Percentiles rank a stretch among this genome's conserved stretches.
Evolutionary conservation across 2,113 vertebrate species (phyloP).

Genomic region (Thalassarche chlororhynchos): DNA sequence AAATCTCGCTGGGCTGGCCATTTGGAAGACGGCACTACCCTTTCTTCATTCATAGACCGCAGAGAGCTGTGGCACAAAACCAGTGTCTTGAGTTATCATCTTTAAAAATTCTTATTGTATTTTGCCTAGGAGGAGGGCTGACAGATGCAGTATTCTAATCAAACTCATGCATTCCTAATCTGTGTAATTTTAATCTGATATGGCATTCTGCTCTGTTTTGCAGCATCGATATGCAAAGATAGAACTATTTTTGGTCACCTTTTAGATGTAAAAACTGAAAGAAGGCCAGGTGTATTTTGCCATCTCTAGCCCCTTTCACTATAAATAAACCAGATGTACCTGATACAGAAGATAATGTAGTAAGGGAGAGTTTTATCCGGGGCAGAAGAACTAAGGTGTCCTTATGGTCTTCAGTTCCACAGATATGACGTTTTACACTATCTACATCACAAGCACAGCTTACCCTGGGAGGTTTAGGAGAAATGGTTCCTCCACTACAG

Average conservation of each 20-base stretch:
- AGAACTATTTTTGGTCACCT: background rate
- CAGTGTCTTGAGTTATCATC: background rate
- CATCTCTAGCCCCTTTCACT: background rate
- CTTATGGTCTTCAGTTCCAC: background rate
- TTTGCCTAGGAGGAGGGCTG: background rate
- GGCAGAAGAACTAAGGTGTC: background rate
- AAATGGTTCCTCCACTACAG: conserved; percentile 76
- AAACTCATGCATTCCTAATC: background rate
- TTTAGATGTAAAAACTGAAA: background rate
- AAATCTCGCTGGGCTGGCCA: background rate
- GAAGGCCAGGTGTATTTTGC: background rate
- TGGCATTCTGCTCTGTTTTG: background rate
- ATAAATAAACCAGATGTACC: background rate
- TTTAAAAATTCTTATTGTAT: background rate
- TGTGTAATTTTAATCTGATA: background rate
- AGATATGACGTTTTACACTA: background rate
- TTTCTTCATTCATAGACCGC: accelerated
- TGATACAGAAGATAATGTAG: background rate
- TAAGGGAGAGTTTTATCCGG: background rate
- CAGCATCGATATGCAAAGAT: background rate
- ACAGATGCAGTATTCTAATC: background rate
- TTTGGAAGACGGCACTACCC: background rate
- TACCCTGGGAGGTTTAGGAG: conserved; percentile 68
- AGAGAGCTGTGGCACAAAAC: background rate
- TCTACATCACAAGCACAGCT: background rate